Percentiles rank a stretch among this genome's conserved stretches.
phyloP scores from a whole-genome alignment of 2,888 invertebrate genomes.

The Macrophya annulata region DNA sequence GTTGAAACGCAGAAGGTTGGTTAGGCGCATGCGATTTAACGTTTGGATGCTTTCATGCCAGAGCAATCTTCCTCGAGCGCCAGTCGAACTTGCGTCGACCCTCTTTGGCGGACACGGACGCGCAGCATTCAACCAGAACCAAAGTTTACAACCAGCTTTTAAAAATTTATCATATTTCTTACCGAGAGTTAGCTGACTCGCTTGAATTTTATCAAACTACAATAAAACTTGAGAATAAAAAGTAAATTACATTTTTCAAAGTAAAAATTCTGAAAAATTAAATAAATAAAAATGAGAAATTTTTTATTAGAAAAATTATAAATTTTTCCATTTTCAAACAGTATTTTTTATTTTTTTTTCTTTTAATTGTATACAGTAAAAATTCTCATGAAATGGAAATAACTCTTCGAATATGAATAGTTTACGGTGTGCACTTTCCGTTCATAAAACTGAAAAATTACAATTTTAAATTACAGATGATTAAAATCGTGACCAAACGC shows the following conservation, averaged over 20 bases:
- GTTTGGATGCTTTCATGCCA: constrained; percentile 50
- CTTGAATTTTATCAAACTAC: neutral
- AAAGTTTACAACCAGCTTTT: neutral
- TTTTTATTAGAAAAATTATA: neutral
- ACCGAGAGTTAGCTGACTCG: neutral
- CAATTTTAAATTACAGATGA: neutral
- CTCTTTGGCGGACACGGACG: constrained; percentile 42
- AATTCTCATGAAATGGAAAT: neutral
- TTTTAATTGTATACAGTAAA: neutral
- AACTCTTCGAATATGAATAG: neutral
- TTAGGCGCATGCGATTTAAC: constrained; percentile 53
- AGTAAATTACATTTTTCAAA: neutral
- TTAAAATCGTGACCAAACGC: constrained; percentile 16
- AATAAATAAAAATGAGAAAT: neutral
- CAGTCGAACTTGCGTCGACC: constrained; percentile 54
- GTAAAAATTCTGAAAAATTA: neutral
- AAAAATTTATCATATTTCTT: neutral
- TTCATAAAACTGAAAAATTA: neutral
- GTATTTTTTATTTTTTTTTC: neutral
- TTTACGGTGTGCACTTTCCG: neutral
- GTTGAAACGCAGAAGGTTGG: constrained; percentile 36
- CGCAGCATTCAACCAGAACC: constrained; percentile 21
- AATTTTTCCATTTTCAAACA: neutral
- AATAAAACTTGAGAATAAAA: neutral
- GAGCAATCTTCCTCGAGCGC: constrained; percentile 51